Base-by-base conservation (phyloP, 2,888 invertebrate genomes). In the Drosophila gaucha region DNA sequence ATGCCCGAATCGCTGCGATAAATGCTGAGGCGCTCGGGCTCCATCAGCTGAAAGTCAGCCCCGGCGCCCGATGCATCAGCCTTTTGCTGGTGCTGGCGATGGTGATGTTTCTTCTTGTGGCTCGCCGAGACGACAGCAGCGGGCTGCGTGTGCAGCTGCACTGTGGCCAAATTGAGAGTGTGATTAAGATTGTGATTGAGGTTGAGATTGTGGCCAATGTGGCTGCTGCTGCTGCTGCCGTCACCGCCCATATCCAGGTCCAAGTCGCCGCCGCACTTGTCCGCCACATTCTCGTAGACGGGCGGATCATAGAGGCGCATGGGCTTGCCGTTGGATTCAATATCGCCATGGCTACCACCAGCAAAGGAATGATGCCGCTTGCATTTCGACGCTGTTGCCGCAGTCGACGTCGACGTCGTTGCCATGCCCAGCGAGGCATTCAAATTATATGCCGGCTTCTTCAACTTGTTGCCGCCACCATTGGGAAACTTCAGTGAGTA, bases 211-310 rank as follows among this genome's bases (percentile, higher is more conserved):
- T 26, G 59, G 18, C 16, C 57, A 8, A 43, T 31, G 59, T 38
- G 64, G 75, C 64, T 73, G 59, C 39, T 67, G 75, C 64, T 73
- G 66, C 67, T 79, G 78, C 74, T 70, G 72, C 59, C 65, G 54
- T 66, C 59, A 36, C 66, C 60, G 55, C 77, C 76, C 55, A 80
- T 65, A 51, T 78, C 78, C 85, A 76, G 73, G 64, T 63, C 64
- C 54, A 46, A 24, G 12, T 88, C 85, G 44, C 52, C 82, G 46
- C 16, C 80, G 60, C 86, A 89, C 89, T 94, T 94, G 67, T 93
- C 95, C 39, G 94, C 94, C 56, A 95, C 90, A 87, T 95, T 94
- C 89, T 95, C 94, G 89, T 94, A 94, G 63, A 92, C 89, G 58
- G 91, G 91, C 66, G 91, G 91, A 80, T 91, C 91, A 68, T 90